Evolutionary conservation across 1,140 invertebrate genomes (phyloP).

Genomic region (Frieseomelitta varia): DNA sequence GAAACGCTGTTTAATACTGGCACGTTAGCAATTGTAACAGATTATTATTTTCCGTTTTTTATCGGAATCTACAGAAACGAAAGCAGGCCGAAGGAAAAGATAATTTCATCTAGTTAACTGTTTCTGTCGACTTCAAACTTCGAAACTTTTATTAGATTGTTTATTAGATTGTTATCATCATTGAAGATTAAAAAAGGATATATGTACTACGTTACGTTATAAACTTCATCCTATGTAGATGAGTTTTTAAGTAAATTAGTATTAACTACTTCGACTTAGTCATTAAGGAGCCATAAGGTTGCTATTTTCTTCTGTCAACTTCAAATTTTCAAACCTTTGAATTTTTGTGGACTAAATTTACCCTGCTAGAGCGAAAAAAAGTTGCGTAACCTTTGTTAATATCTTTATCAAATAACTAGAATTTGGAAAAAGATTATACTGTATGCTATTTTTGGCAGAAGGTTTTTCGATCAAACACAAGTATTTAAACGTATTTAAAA

Average conservation of each 20-base stretch:
- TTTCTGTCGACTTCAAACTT: not conserved
- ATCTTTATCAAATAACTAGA: too few species aligned
- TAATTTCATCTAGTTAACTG: not conserved
- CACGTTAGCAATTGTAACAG: constrained; percentile 1
- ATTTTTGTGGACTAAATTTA: too few species aligned
- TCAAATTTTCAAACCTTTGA: too few species aligned
- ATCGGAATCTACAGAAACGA: not conserved
- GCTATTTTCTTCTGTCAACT: too few species aligned
- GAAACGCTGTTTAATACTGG: constrained; percentile 13
- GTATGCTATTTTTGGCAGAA: too few species aligned
- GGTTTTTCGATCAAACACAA: too few species aligned
- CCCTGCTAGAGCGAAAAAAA: too few species aligned
- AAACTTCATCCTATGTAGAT: not conserved
- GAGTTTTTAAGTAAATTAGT: not conserved
- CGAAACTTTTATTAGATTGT: not conserved
- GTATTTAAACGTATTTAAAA: too few species aligned
- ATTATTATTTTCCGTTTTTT: not conserved
- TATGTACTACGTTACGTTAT: not conserved
- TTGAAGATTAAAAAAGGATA: not conserved
- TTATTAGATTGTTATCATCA: not conserved
- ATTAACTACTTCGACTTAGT: not conserved
- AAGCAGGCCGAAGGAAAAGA: not conserved
- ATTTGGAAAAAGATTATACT: too few species aligned
- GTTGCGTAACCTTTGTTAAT: too few species aligned
- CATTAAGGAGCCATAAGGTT: too few species aligned